Conservation (phyloP, 2,888 invertebrate species). For the Acrobeloides nanus region DNA sequence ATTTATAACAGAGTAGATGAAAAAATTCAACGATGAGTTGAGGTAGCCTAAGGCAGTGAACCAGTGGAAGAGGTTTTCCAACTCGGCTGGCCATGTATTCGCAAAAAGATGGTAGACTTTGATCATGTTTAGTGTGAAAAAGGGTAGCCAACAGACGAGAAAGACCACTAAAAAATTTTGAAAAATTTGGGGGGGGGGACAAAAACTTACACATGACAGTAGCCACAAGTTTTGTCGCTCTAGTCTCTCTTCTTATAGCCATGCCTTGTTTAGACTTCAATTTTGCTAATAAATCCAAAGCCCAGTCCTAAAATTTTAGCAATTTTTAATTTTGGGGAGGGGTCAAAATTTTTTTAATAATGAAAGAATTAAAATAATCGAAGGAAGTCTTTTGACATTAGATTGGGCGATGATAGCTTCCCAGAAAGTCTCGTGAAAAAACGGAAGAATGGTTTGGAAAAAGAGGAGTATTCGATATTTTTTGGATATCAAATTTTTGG, state of each 20-base stretch:
- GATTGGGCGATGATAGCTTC: too few relatives aligned
- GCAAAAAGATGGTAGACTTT: constrained; percentile 48
- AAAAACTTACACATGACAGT: constrained; percentile 56
- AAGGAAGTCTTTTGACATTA: too few relatives aligned
- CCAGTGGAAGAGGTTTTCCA: constrained; percentile 39
- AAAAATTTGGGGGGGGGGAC: background rate
- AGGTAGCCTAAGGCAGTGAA: constrained; percentile 55
- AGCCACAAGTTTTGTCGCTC: constrained; percentile 55
- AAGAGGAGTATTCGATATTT: too few relatives aligned
- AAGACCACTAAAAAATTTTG: constrained; percentile 56
- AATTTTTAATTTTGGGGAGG: too few relatives aligned
- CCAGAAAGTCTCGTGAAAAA: too few relatives aligned
- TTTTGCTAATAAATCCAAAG: constrained; percentile 50
- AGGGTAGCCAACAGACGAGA: constrained; percentile 59
- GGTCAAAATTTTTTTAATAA: too few relatives aligned
- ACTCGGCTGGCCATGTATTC: constrained; percentile 38
- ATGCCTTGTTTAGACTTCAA: constrained; percentile 52
- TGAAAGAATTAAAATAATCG: too few relatives aligned
- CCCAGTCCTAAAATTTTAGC: too few relatives aligned
- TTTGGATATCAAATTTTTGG: too few relatives aligned
- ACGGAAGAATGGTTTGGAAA: too few relatives aligned
- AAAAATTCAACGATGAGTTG: constrained; percentile 58
- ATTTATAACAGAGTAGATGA: constrained; percentile 59
- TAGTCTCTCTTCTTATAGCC: constrained; percentile 51
- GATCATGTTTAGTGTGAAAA: constrained; percentile 57